Evolutionary conservation across 2,888 invertebrate genomes (phyloP).

Genomic region (Drosophila dives): DNA sequence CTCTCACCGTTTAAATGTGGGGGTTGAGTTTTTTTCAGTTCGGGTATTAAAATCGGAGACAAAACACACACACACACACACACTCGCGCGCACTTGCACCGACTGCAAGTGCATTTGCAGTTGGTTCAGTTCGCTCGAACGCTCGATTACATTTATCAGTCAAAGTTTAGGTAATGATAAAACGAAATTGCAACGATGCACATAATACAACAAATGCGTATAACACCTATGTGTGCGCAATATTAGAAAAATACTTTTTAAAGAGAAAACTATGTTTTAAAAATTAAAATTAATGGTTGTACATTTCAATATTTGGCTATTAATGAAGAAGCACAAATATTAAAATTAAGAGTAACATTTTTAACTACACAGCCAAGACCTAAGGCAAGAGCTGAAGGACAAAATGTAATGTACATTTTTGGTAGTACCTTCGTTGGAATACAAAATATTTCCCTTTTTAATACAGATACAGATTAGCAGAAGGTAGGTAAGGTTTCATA

Average conservation of each 20-base stretch:
- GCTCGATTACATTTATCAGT: constrained; percentile 55
- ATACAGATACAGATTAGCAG: not conserved
- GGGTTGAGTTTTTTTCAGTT: constrained; percentile 45
- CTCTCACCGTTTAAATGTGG: constrained; percentile 39
- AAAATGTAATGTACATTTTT: not conserved
- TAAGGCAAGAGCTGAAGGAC: not conserved
- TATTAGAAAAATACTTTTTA: not conserved
- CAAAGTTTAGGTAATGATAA: constrained; percentile 36
- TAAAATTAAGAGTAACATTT: not conserved
- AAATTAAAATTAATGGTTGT: not conserved
- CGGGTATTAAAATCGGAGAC: constrained; percentile 47
- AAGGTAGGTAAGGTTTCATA: constrained; percentile 4
- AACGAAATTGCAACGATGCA: constrained; percentile 20
- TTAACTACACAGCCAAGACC: not conserved
- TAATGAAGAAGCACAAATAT: not conserved
- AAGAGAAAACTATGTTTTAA: not conserved
- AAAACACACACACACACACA: constrained; percentile 23
- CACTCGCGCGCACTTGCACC: constrained; percentile 16
- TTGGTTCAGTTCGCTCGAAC: constrained; percentile 6
- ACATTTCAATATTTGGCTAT: not conserved
- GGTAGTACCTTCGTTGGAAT: not conserved
- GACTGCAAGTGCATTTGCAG: constrained; percentile 23
- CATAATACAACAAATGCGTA: not conserved
- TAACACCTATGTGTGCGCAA: not conserved
- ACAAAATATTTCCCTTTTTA: not conserved